A percentile compares a stretch with the other conserved stretches of the same genome.
phyloP scores from a whole-genome alignment of 1,140 invertebrate species.

The Tetramorium simillimum region DNA sequence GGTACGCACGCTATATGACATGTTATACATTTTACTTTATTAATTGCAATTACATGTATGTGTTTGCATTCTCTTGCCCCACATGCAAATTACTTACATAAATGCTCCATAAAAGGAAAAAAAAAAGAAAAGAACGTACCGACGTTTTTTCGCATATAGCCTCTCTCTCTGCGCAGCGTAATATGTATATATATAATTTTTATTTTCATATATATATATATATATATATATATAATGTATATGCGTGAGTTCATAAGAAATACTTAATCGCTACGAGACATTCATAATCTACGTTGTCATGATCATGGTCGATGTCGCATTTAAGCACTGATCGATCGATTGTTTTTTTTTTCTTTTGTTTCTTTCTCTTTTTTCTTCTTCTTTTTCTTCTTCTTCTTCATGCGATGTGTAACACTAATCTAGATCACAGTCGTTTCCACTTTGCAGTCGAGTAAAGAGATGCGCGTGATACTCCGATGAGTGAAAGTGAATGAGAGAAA shows the following conservation, averaged over 20 bases:
- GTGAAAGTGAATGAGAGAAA: slow-evolving; percentile 23
- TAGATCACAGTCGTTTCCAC: slow-evolving; percentile 68
- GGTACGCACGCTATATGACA: slow-evolving; percentile 24
- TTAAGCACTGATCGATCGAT: slow-evolving; percentile 55
- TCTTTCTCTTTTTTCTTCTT: slow-evolving; percentile 2
- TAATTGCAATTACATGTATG: slow-evolving; percentile 62
- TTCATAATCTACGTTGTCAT: slow-evolving; percentile 57
- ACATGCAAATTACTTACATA: slow-evolving; percentile 65
- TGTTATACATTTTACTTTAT: slow-evolving; percentile 61
- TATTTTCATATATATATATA: slow-evolving; percentile 35
- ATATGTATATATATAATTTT: slow-evolving; percentile 22
- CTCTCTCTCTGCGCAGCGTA: slow-evolving; percentile 30
- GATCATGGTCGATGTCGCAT: slow-evolving; percentile 51
- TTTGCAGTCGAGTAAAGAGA: slow-evolving; percentile 64
- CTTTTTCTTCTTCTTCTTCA: slow-evolving; percentile 33
- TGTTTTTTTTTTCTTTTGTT: slow-evolving; percentile 18
- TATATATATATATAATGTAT: slow-evolving; percentile 35
- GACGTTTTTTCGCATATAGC: slow-evolving; percentile 57
- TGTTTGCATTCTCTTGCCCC: slow-evolving; percentile 42
- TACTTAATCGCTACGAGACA: slow-evolving; percentile 56
- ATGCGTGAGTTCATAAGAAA: slow-evolving; percentile 61
- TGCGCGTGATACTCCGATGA: slow-evolving; percentile 47
- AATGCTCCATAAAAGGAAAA: slow-evolving; percentile 54
- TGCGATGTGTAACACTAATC: slow-evolving; percentile 61
- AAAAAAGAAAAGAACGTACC: slow-evolving; percentile 13